Evolutionary conservation across 2,797 vertebrate genomes (phyloP).

Genomic region (Paratrypauchen microcephalus): DNA sequence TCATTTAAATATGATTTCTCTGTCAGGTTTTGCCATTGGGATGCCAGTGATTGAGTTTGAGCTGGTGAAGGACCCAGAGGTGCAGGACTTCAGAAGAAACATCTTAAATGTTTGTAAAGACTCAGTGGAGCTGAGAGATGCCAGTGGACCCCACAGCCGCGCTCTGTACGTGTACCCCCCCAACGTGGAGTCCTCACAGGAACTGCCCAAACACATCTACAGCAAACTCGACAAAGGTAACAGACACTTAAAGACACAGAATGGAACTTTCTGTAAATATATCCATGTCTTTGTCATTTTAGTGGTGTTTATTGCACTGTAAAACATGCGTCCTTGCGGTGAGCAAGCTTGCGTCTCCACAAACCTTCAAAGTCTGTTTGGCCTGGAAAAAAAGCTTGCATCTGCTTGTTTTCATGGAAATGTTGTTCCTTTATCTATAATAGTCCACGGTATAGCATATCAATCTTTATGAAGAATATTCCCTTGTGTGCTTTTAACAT

Average conservation of each 20-base stretch:
- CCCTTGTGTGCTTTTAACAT: too few species aligned
- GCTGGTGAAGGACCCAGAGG: conserved; percentile 97
- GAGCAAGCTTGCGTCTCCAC: too few species aligned
- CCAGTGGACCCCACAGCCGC: conserved; percentile 90
- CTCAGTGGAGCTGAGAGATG: conserved; percentile 93
- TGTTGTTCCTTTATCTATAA: too few species aligned
- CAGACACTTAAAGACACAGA: not conserved
- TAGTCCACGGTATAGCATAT: too few species aligned
- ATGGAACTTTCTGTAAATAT: too few species aligned
- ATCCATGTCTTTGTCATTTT: too few species aligned
- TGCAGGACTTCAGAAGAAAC: conserved; percentile 97
- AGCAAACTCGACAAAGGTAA: conserved; percentile 98
- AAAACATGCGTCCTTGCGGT: too few species aligned
- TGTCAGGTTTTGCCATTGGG: conserved; percentile 94
- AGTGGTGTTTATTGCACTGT: too few species aligned
- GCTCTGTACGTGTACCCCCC: conserved; percentile 97
- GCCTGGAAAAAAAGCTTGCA: too few species aligned
- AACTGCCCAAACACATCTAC: conserved; percentile 96
- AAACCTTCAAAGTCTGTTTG: too few species aligned
- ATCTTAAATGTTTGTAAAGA: conserved; percentile 99
- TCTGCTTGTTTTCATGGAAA: too few species aligned
- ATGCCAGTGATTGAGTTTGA: conserved; percentile 99
- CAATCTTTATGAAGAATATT: too few species aligned
- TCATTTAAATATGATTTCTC: not conserved
- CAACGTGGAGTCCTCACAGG: conserved; percentile 92